Conservation (phyloP, 2,888 invertebrate species). For the Drosophila maculinotata region DNA sequence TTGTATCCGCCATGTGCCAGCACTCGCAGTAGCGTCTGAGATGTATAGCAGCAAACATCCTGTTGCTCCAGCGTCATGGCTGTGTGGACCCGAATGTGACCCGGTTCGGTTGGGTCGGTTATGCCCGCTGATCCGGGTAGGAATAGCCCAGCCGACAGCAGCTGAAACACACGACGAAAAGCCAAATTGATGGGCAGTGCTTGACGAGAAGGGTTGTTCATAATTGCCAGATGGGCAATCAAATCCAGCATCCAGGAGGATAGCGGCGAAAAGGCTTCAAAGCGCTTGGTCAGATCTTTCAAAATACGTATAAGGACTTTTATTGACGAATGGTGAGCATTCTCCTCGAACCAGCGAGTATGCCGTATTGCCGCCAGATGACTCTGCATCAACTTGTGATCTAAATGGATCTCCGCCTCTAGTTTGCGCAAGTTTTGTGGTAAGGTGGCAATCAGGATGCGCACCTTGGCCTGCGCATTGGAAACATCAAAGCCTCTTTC, state of each 20-base stretch:
- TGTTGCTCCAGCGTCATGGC: slow-evolving; percentile 95
- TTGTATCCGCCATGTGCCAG: slow-evolving; percentile 97
- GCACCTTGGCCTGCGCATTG: slow-evolving; percentile 93
- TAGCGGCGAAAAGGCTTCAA: slow-evolving; percentile 95
- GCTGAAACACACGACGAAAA: slow-evolving; percentile 94
- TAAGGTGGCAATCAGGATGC: slow-evolving; percentile 96
- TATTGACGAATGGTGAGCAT: slow-evolving; percentile 98
- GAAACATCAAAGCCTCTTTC: slow-evolving; percentile 95
- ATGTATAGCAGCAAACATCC: slow-evolving; percentile 96
- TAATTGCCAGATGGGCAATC: slow-evolving; percentile 97
- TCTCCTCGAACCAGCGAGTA: slow-evolving; percentile 99
- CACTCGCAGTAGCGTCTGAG: slow-evolving; percentile 94
- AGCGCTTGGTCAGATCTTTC: slow-evolving; percentile 95
- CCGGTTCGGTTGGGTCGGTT: slow-evolving; percentile 97
- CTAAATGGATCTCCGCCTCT: slow-evolving; percentile 93
- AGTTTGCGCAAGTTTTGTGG: slow-evolving; percentile 97
- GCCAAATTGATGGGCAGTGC: slow-evolving; percentile 96
- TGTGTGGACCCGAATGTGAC: slow-evolving; percentile 95
- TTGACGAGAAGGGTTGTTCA: slow-evolving; percentile 97
- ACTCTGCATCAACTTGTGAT: slow-evolving; percentile 92
- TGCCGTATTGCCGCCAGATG: slow-evolving; percentile 97
- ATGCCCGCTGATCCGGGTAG: slow-evolving; percentile 97
- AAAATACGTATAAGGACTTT: slow-evolving; percentile 97
- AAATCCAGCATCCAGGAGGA: slow-evolving; percentile 99
- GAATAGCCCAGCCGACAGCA: slow-evolving; percentile 97